Percentiles rank a stretch among this genome's conserved stretches.
Evolutionary conservation across 2,113 vertebrate genomes (phyloP).

Genomic region (Ifrita kowaldi): DNA sequence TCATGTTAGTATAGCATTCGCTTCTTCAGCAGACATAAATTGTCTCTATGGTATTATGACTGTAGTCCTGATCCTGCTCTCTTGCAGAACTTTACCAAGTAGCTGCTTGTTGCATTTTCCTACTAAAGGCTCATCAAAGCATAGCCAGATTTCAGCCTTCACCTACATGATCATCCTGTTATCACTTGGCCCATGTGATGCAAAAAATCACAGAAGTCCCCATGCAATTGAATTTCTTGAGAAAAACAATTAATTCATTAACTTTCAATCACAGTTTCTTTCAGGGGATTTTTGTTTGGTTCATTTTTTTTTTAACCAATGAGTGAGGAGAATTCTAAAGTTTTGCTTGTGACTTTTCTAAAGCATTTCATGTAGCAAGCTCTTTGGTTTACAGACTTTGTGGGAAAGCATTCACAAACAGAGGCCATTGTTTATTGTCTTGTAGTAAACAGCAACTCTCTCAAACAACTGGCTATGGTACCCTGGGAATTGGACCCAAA

Average conservation of each 20-base stretch:
- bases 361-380: neutral
- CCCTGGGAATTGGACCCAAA: neutral
- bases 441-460: neutral
- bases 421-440: neutral
- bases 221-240: neutral
- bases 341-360: neutral
- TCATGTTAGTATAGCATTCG: neutral
- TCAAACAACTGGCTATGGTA: neutral
- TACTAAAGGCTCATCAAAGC: neutral
- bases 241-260: neutral
- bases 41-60: neutral
- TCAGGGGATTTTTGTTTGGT: neutral
- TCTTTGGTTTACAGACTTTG: neutral
- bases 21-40: neutral
- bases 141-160: neutral
- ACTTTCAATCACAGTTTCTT: neutral
- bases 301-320: neutral
- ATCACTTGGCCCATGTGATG: fast-evolving
- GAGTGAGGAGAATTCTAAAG: neutral
- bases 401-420: neutral
- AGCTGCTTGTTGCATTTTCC: neutral
- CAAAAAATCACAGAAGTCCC: neutral
- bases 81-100: neutral
- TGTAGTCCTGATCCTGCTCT: neutral
- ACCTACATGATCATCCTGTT: neutral